Percentiles rank a stretch among this genome's conserved stretches.
Evolutionary conservation across 2,888 invertebrate species (phyloP).

Genomic region (Nebria brevicollis): DNA sequence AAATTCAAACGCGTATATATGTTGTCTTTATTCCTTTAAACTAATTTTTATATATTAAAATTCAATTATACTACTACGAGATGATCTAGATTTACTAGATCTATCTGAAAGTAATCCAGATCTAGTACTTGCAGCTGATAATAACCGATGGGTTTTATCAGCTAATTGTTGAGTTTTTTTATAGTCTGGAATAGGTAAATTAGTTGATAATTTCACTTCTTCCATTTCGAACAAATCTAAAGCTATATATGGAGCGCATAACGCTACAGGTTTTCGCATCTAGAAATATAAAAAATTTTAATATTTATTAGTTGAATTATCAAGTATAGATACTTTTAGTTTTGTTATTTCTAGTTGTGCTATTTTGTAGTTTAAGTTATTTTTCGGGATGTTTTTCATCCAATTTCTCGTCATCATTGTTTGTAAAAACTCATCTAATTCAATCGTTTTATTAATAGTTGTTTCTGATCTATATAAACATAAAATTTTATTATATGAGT

Average conservation of each 20-base stretch:
- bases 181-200: conserved; percentile 57
- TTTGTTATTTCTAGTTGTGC: conserved; percentile 61
- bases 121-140: conserved; percentile 55
- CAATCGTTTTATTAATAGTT: background rate
- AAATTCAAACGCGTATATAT: too few species aligned
- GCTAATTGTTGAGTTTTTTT: conserved; percentile 53
- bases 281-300: conserved; percentile 54
- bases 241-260: conserved; percentile 70
- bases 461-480: background rate
- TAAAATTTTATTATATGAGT: background rate
- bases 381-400: conserved; percentile 58
- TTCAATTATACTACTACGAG: conserved; percentile 57
- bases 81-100: conserved; percentile 56
- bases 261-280: conserved; percentile 66
- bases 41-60: conserved; percentile 47
- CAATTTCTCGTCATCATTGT: conserved; percentile 18
- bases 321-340: conserved; percentile 53
- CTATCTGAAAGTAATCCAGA: conserved; percentile 57
- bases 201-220: conserved; percentile 60
- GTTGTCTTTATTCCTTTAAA: too few species aligned
- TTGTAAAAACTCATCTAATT: conserved; percentile 13
- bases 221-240: conserved; percentile 65
- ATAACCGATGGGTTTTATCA: conserved; percentile 54
- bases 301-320: background rate
- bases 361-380: conserved; percentile 67